Evolutionary conservation across 2,797 vertebrate species (phyloP), one percentile per base, ranked within the genome.

Genomic region (Galago senegalensis): DNA sequence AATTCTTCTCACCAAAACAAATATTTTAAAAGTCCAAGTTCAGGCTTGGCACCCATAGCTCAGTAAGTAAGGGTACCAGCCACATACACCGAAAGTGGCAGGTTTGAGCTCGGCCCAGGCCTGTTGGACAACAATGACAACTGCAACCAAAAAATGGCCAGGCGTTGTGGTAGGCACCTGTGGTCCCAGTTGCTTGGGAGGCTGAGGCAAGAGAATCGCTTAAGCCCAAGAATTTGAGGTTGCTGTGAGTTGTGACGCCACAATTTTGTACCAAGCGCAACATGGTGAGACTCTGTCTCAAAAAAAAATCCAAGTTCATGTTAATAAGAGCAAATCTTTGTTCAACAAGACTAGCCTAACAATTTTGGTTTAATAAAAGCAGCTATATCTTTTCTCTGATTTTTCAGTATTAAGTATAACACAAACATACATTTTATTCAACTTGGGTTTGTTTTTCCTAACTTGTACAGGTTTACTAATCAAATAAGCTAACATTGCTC

Each of bases 21-120:
- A 87, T 16, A 69, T 87, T 86, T 92, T 63, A 72, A 94, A 82
- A 90, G 87, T 81, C 61, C 21, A 81, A 94, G 23, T 89, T 92
- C 43, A 86, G 49, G 49, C 49, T 53, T 53, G 49, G 49, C 13
- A 14, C 49, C 13, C 12, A 13, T 53, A 53, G 49, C 49, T 53
- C 49, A 53, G 49, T 53, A 11, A 53, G 49, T 53, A 53, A 53
- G 49, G 49, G 49, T 2, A 4, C 49, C 3, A 53, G 49, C 49
- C 49, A 53, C 49, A 53, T 53, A 53, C 49, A 16, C 49, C 4
- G 49, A 53, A 53, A 14, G 49, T 53, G 49, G 49, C 49, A 14
- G 49, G 49, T 14, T 53, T 13, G 14, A 53, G 49, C 49, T 16
- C 3, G 49, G 49, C 49, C 49, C 14, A 14, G 49, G 49, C 49